Evolutionary conservation across 2,888 invertebrate species (phyloP), one percentile per base, ranked within the genome.

Genomic region (Pristionchus fissidentatus): DNA sequence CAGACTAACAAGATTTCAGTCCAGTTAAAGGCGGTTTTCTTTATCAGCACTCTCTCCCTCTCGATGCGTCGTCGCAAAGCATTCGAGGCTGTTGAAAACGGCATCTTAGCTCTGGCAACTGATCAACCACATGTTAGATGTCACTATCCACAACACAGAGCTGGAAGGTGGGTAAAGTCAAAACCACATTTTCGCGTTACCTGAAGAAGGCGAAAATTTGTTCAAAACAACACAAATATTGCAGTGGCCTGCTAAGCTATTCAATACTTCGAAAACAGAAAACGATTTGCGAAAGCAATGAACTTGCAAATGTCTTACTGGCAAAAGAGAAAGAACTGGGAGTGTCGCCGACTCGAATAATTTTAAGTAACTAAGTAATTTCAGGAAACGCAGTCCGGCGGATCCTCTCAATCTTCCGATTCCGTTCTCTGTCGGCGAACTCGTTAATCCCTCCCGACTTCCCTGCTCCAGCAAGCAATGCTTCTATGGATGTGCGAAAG

Each of bases 401-500:
- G 78, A 78, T 43, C 52, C 55, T 22, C 78, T 78, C 38, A 8
- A 78, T 55, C 22, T 78, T 8, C 78, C 78, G 22, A 78, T 52
- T 55, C 78, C 78, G 7, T 78, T 78, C 78, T 78, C 78, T 15
- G 78, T 78, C 3, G 78, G 78, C 22, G 52, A 55, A 35, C 35
- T 55, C 26, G 55, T 78, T 3, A 78, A 78, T 55, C 78, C 78
- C 1, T 78, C 78, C 10, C 26, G 78, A 78, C 55, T 52, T 41
- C 78, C 78, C 22, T 78, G 78, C 10, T 35, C 78, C 22, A 52
- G 38, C 32, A 55, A 19, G 13, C n/a, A 32, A 32, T 78, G 78
- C n/a, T 78, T 55, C 55, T 78, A 78, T 38, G 78, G 78, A 19
- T 78, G 78, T 55, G 43, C 75, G n/a, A n/a, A n/a, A n/a, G n/a